Evolutionary conservation across 2,797 vertebrate species (phyloP).

Genomic region (Furcifer pardalis): DNA sequence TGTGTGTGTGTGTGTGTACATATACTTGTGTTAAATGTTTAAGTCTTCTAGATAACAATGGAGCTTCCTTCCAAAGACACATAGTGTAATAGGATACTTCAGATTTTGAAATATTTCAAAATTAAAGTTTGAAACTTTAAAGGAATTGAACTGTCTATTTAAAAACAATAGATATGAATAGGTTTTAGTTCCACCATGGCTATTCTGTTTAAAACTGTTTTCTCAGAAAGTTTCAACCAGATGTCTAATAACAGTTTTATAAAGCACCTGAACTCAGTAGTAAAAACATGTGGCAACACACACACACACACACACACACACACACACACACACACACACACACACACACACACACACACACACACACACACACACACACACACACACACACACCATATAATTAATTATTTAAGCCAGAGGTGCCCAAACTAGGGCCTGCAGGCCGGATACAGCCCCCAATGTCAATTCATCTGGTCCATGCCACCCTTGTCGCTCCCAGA

Average conservation of each 20-base stretch:
- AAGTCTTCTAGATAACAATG: neutral
- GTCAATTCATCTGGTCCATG: too few relatives aligned
- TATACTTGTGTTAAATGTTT: conserved; percentile 31
- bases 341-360: too few relatives aligned
- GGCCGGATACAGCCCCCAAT: too few relatives aligned
- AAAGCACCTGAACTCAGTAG: neutral
- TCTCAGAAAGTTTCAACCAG: conserved; percentile 48
- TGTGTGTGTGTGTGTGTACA: too few relatives aligned
- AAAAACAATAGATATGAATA: conserved; percentile 40
- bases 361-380: too few relatives aligned
- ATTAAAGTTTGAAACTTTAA: neutral
- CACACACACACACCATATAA: too few relatives aligned
- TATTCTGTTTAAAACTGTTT: conserved; percentile 57
- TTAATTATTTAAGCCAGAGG: too few relatives aligned
- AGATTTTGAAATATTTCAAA: neutral
- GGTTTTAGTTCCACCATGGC: conserved; percentile 47
- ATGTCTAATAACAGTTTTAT: conserved; percentile 33
- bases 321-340: too few relatives aligned
- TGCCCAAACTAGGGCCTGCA: too few relatives aligned
- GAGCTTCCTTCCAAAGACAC: neutral
- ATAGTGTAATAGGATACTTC: neutral
- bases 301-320: too few relatives aligned
- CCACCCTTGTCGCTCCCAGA: too few relatives aligned
- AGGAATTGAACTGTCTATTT: conserved; percentile 28
- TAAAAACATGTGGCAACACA: conserved; percentile 46